Percentiles rank a stretch among this genome's conserved stretches.
Conservation (phyloP, 2,888 invertebrate species). For the Agriopis aurantiaria region DNA sequence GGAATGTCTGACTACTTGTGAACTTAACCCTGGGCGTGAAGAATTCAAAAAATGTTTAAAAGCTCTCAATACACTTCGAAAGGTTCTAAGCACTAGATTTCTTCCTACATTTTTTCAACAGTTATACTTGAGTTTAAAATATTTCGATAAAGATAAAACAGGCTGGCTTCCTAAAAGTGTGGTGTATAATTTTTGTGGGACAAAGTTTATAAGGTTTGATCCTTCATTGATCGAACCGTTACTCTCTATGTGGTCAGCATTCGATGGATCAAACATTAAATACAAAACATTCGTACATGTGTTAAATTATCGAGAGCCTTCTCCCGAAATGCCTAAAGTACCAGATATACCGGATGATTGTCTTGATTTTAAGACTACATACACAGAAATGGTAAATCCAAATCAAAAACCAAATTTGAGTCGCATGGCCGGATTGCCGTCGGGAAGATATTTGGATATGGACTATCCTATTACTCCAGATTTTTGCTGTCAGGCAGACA, state of each 20-base stretch:
- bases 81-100: slow-evolving; percentile 62
- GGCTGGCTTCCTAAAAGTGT: slow-evolving; percentile 77
- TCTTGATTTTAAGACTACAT: slow-evolving; percentile 73
- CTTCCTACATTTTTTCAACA: slow-evolving; percentile 66
- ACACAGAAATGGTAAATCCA: slow-evolving; percentile 74
- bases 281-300: slow-evolving; percentile 82
- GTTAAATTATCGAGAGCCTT: slow-evolving; percentile 75
- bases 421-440: slow-evolving; percentile 72
- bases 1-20: slow-evolving; percentile 73
- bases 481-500: slow-evolving; percentile 61
- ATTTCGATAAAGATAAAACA: slow-evolving; percentile 69
- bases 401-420: slow-evolving; percentile 56
- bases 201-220: slow-evolving; percentile 76
- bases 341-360: slow-evolving; percentile 66
- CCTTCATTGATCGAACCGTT: slow-evolving; percentile 80
- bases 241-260: slow-evolving; percentile 75
- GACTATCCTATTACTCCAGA: slow-evolving; percentile 71
- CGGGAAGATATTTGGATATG: slow-evolving; percentile 75
- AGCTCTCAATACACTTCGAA: slow-evolving; percentile 75
- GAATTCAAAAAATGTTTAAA: slow-evolving; percentile 77
- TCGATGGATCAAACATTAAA: slow-evolving; percentile 75
- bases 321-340: slow-evolving; percentile 74
- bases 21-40: slow-evolving; percentile 66
- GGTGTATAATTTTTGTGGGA: slow-evolving; percentile 76
- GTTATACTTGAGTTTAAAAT: slow-evolving; percentile 69